These are phyloP conservation scores for Dexiosoma caninum DNA, from an alignment of 2,888 invertebrate species.

Conservation along the genomic window DNA sequence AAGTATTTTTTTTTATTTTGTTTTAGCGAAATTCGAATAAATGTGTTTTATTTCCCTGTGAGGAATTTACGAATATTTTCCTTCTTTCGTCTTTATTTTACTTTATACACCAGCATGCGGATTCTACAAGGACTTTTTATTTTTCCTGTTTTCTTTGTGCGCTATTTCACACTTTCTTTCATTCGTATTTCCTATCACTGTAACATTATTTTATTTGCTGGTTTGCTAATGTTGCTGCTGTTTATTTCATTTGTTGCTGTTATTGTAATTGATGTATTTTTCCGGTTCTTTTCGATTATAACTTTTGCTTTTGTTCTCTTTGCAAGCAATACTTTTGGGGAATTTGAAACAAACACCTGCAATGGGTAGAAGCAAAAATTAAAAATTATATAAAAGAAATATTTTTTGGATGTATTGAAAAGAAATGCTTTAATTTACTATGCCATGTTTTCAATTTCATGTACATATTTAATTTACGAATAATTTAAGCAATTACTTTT, in stretches of 20 bases:
- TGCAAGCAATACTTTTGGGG: slow-evolving; percentile 48
- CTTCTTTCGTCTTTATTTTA: neutral
- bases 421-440: neutral
- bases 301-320: slow-evolving; percentile 11
- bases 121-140: neutral
- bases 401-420: neutral
- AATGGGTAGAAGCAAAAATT: slow-evolving; percentile 28
- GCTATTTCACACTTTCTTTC: slow-evolving; percentile 24
- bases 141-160: slow-evolving; percentile 15
- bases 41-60: neutral
- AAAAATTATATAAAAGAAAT: neutral
- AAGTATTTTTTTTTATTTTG: neutral
- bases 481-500: neutral
- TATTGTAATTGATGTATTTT: slow-evolving; percentile 12
- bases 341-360: slow-evolving; percentile 53
- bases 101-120: slow-evolving; percentile 34
- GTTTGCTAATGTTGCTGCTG: neutral
- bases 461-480: neutral
- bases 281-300: slow-evolving; percentile 1
- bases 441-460: neutral
- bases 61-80: neutral
- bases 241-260: slow-evolving; percentile 4
- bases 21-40: neutral
- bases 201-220: slow-evolving; percentile 35
- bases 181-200: slow-evolving; percentile 10